Base-by-base conservation (phyloP, 2,113 vertebrate species). In the Tenrec ecaudatus region DNA sequence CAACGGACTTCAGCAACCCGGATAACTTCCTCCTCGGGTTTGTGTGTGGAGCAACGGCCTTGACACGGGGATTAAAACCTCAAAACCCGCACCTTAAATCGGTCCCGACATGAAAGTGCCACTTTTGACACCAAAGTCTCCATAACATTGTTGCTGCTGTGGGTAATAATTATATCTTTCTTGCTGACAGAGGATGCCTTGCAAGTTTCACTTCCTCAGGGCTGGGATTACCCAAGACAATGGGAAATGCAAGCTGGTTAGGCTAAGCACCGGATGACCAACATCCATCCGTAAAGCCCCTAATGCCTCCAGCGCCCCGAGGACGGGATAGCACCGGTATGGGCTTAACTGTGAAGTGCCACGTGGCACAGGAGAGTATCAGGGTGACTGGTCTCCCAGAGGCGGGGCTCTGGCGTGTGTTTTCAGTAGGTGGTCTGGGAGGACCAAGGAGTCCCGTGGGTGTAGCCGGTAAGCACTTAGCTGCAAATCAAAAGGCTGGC, bases 81-180 rank as follows among this genome's bases (percentile, higher is more conserved):
- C 19, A 86, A 90, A 78, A 83, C 60, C 10, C 80, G 88, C 92
- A 47, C 60, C 91, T 73, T 68, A 60, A 92, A 88, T 53, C 76
- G 73, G 77, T 82, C 86, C 77, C 78, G 66, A 92, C 86, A 90
- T 75, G 85, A 94, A 95, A 95, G 95, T 33, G 58, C 71, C 88
- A 94, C 92, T 95, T 88, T 68, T 92, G 95, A 94, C 88, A 92
- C 78, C 92, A 73, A 93, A 91, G 60, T 94, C 92, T 90, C 92
- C 93, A 81, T 86, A 79, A 60, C 89, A 90, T 93, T 95, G 93
- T 79, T 92, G 92, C 76, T 95, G 94, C 88, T 38, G 25, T 38
- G 76, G 58, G 66, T 95, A 96, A 95, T 95, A 96, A 95, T 95
- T 93, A 89, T 38, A 94, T 84, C 95, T 96, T 96, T 96, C 86